phyloP scores from a whole-genome alignment of 2,888 invertebrate genomes.

The Rhagonycha fulva region DNA sequence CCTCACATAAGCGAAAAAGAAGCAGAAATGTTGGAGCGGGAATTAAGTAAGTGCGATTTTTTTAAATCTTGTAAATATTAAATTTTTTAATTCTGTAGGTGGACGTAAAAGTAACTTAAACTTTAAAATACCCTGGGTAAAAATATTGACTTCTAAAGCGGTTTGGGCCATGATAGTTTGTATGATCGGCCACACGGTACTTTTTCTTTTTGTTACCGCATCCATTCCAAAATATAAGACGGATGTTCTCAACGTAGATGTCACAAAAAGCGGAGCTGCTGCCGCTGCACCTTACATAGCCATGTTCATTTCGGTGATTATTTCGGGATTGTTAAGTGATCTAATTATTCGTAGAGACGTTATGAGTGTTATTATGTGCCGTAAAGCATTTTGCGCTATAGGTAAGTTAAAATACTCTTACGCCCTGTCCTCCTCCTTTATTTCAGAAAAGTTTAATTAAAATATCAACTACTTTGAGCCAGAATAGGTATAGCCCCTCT shows the following conservation, averaged over 20 bases:
- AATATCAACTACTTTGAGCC: too few relatives aligned
- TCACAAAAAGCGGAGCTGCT: too few relatives aligned
- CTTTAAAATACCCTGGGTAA: constrained; percentile 58
- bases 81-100: background rate
- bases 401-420: too few relatives aligned
- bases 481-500: too few relatives aligned
- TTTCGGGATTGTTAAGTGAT: too few relatives aligned
- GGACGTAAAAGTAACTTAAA: background rate
- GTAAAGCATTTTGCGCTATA: too few relatives aligned
- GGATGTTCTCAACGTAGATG: constrained; percentile 56
- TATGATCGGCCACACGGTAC: constrained; percentile 73
- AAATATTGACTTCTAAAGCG: constrained; percentile 69
- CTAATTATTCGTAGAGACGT: too few relatives aligned
- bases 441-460: too few relatives aligned
- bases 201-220: constrained; percentile 71
- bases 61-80: constrained; percentile 42
- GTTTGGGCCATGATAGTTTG: constrained; percentile 75
- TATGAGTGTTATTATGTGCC: too few relatives aligned
- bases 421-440: too few relatives aligned
- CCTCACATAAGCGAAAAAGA: constrained; percentile 62
- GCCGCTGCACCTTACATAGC: too few relatives aligned
- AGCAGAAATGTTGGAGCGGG: constrained; percentile 52
- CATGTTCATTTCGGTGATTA: too few relatives aligned
- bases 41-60: constrained; percentile 6
- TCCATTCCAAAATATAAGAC: constrained; percentile 73